phyloP scores from a whole-genome alignment of 1,140 invertebrate species.

The Diprion similis region DNA sequence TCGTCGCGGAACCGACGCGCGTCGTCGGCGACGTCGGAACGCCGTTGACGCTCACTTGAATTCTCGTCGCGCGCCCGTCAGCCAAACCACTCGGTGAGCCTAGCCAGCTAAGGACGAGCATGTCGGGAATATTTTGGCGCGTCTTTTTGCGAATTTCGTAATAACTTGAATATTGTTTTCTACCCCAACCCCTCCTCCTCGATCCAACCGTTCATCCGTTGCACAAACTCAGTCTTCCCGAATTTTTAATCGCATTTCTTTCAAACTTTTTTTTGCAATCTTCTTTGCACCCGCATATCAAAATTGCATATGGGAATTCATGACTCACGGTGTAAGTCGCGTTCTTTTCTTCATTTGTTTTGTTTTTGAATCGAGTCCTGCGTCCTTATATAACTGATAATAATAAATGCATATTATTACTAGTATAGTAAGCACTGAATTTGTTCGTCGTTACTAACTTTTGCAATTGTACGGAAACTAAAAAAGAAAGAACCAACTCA shows the following conservation, averaged over 20 bases:
- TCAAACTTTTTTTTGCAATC: no score
- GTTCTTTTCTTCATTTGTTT: no score
- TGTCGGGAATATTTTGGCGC: conserved; percentile 16
- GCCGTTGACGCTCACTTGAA: conserved; percentile 49
- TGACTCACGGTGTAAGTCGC: no score
- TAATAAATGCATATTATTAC: no score
- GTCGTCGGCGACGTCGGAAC: conserved; percentile 38
- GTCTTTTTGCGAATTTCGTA: neutral
- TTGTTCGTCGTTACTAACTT: no score
- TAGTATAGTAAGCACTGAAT: no score
- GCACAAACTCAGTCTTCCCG: neutral
- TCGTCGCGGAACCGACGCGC: conserved; percentile 32
- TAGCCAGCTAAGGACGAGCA: conserved; percentile 19
- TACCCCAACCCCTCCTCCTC: neutral
- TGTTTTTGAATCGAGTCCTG: no score
- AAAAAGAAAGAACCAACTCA: no score
- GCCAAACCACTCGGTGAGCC: conserved; percentile 30
- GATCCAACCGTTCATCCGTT: neutral
- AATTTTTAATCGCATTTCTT: neutral
- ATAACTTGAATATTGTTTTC: neutral
- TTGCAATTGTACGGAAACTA: no score
- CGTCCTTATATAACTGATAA: no score
- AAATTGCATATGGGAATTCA: no score
- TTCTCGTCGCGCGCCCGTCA: conserved; percentile 50
- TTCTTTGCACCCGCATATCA: no score